A percentile compares a stretch with the other conserved stretches of the same genome.
These are phyloP conservation scores for Catamblyrhynchus diadema DNA, from an alignment of 2,797 vertebrate genomes.

Conservation along the genomic window DNA sequence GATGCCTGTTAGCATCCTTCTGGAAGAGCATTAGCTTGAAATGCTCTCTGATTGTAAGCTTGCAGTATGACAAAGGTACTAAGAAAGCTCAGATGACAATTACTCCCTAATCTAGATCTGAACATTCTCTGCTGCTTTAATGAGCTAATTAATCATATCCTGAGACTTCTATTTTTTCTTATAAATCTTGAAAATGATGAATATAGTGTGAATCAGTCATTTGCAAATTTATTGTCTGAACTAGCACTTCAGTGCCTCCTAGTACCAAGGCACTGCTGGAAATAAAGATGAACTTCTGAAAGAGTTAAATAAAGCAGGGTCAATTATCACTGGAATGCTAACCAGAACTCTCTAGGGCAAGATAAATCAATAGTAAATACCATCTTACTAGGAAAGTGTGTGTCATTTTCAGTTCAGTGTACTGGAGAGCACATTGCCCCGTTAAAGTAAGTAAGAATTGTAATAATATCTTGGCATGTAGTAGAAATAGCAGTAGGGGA, in stretches of 20 bases:
- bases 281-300: background rate
- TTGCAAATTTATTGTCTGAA: background rate
- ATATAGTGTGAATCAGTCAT: background rate
- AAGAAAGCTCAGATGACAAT: background rate
- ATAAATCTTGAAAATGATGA: background rate
- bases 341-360: conserved; percentile 44
- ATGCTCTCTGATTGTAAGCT: background rate
- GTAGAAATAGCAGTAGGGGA: conserved; percentile 62
- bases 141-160: background rate
- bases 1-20: background rate
- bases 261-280: background rate
- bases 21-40: background rate
- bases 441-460: conserved; percentile 70
- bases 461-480: conserved; percentile 39
- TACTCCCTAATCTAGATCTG: background rate
- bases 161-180: background rate
- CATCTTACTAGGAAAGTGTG: background rate
- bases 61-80: background rate
- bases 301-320: conserved; percentile 33
- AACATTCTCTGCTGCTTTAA: background rate
- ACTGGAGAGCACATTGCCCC: conserved; percentile 32
- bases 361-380: conserved; percentile 62
- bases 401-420: conserved; percentile 41
- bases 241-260: background rate
- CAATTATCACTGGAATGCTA: conserved; percentile 52